Conservation (phyloP, 1,140 invertebrate genomes). For the Venustaconcha ellipsiformis region DNA sequence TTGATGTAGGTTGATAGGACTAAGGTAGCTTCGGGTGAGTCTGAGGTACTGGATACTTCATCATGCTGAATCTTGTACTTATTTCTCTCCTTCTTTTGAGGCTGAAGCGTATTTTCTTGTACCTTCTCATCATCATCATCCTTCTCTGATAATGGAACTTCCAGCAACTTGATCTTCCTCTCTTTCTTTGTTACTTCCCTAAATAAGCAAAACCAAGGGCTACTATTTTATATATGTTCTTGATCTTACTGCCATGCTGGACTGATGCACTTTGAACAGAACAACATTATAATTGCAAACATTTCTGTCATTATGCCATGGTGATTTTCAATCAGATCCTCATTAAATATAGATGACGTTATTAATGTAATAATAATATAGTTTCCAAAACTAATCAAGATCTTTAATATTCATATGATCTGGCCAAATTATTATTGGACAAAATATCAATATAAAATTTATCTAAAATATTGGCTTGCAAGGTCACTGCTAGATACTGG, state of each 20-base stretch:
- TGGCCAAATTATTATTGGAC: too few relatives aligned
- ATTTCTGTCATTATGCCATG: neutral
- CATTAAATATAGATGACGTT: too few relatives aligned
- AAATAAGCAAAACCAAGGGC: neutral
- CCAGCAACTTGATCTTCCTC: conserved; percentile 36
- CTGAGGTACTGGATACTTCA: conserved; percentile 53
- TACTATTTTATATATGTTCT: neutral
- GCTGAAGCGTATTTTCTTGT: conserved; percentile 2
- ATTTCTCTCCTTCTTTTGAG: conserved; percentile 41
- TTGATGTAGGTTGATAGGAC: conserved; percentile 30
- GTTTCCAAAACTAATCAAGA: too few relatives aligned
- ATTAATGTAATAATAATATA: too few relatives aligned
- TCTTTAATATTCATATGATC: too few relatives aligned
- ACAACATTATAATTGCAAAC: neutral
- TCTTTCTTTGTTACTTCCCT: conserved; percentile 24
- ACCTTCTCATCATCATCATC: neutral
- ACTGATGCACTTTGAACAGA: neutral
- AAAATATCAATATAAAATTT: too few relatives aligned
- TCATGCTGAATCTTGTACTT: conserved; percentile 52
- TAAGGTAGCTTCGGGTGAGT: conserved; percentile 9
- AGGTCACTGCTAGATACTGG: too few relatives aligned
- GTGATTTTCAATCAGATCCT: neutral
- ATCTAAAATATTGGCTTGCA: too few relatives aligned
- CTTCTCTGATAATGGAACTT: conserved; percentile 2
- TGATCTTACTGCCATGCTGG: conserved; percentile 1